Percentiles rank a stretch among this genome's conserved stretches.
These are phyloP conservation scores for Octonoba sinensis DNA, from an alignment of 2,888 invertebrate species.

Conservation along the genomic window DNA sequence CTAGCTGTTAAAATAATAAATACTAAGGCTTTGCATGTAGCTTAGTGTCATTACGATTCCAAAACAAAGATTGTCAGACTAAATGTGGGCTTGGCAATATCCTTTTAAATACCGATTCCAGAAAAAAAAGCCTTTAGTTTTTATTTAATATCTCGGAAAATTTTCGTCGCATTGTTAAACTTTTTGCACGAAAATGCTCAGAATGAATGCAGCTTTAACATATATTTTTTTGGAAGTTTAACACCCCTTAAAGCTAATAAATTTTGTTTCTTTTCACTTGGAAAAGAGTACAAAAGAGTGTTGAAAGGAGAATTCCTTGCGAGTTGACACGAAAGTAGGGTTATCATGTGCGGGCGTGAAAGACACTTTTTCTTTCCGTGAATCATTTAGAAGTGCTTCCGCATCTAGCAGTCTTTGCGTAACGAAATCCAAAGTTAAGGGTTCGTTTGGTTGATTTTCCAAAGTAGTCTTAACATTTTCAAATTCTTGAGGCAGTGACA, in stretches of 20 bases:
- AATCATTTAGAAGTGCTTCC: neutral
- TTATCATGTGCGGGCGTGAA: neutral
- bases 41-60: no score
- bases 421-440: constrained; percentile 3
- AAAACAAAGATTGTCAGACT: no score
- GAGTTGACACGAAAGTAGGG: neutral
- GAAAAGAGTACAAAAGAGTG: neutral
- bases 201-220: no score
- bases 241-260: neutral
- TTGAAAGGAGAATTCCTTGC: neutral
- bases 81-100: no score
- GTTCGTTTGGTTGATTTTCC: neutral
- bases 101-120: no score
- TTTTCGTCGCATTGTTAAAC: no score
- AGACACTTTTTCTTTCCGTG: neutral
- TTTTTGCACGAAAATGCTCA: no score
- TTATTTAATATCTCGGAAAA: no score
- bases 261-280: neutral
- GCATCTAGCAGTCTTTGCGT: neutral
- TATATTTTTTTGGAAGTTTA: no score
- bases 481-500: constrained; percentile 18
- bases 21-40: no score
- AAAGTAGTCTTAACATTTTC: constrained; percentile 2
- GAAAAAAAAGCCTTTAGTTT: no score
- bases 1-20: no score